A percentile compares a stretch with the other conserved stretches of the same genome.
Conservation (phyloP, 2,113 vertebrate species). For the Bufo gargarizans region DNA sequence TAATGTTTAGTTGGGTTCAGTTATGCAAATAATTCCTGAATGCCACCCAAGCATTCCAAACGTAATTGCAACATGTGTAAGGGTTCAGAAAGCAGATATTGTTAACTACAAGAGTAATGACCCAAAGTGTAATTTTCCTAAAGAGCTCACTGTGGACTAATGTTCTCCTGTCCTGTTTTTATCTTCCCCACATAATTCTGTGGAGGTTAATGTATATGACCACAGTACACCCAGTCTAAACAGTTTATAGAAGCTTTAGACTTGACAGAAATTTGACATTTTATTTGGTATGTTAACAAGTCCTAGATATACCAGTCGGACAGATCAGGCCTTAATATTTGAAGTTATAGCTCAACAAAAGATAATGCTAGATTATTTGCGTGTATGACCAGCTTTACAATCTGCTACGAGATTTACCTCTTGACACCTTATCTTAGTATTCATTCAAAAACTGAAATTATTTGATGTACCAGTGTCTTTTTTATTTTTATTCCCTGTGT, state of each 20-base stretch:
- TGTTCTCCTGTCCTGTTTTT: constrained; percentile 68
- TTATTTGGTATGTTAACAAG: constrained; percentile 82
- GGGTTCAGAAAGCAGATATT: constrained; percentile 65
- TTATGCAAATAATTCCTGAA: constrained; percentile 43
- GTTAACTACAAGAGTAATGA: constrained; percentile 76
- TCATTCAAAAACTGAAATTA: constrained; percentile 4
- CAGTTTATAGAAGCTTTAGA: constrained; percentile 84
- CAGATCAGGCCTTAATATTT: constrained; percentile 43
- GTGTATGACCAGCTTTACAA: constrained; percentile 27
- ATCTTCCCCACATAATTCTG: constrained; percentile 65
- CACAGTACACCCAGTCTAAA: constrained; percentile 83
- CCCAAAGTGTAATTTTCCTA: constrained; percentile 73
- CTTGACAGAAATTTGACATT: constrained; percentile 75
- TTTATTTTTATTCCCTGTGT: neutral
- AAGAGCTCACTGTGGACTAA: constrained; percentile 68
- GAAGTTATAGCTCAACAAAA: neutral
- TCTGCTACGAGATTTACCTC: neutral
- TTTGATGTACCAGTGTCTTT: neutral
- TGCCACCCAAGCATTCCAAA: constrained; percentile 69
- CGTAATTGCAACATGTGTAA: constrained; percentile 65
- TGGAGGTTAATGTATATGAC: constrained; percentile 69
- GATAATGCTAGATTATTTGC: neutral
- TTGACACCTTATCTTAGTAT: constrained; percentile 7
- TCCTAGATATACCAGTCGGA: constrained; percentile 69
- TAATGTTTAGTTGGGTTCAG: constrained; percentile 33